Percentiles rank a stretch among this genome's conserved stretches.
phyloP scores from a whole-genome alignment of 2,888 invertebrate genomes.

The Nezara viridula region DNA sequence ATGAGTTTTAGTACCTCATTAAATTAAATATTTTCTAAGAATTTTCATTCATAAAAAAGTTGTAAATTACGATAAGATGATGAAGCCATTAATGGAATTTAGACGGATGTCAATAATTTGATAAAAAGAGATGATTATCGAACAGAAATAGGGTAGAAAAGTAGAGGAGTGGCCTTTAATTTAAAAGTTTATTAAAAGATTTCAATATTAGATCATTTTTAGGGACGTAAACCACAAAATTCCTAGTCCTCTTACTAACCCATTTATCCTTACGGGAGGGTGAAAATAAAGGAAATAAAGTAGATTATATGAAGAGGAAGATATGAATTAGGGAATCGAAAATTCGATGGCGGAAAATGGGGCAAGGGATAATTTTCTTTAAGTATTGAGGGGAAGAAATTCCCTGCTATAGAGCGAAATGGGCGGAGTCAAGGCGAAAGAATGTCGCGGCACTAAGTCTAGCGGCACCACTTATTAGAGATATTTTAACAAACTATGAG shows the following conservation, averaged over 20 bases:
- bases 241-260: not conserved
- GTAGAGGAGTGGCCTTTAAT: no score
- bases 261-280: not conserved
- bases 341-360: not conserved
- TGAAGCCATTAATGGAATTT: no score
- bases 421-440: not conserved
- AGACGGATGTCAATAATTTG: no score
- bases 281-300: not conserved
- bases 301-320: not conserved
- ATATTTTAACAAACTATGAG: not conserved
- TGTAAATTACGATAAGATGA: no score
- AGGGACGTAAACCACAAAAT: not conserved
- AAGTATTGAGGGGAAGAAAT: conserved; percentile 7
- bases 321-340: conserved; percentile 17
- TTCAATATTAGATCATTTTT: not conserved
- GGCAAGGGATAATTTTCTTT: conserved; percentile 28
- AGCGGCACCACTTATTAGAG: not conserved
- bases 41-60: no score
- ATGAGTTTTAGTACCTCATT: no score
- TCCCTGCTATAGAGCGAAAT: not conserved
- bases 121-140: no score
- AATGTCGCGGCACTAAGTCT: not conserved
- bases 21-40: no score
- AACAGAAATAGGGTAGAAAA: no score
- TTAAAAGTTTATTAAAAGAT: no score